Conservation (phyloP, 1,140 invertebrate species). For the Brachystomella parvula region DNA sequence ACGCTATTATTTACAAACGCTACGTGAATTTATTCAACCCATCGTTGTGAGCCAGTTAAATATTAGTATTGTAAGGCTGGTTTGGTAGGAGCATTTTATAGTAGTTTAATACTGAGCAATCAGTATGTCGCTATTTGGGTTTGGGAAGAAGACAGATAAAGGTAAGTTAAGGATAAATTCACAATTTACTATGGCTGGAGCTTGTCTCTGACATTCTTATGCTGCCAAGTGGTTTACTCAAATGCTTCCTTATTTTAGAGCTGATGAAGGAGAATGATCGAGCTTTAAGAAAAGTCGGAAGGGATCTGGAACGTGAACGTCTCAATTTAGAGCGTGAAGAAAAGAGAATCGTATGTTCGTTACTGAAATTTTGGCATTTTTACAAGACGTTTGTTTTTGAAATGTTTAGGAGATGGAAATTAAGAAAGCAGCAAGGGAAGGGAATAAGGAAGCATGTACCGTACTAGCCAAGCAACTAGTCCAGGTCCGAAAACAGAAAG, state of each 20-base stretch:
- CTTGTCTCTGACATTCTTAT: not conserved
- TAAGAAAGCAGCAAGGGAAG: slow-evolving; percentile 74
- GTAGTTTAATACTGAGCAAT: no score
- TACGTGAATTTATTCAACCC: not conserved
- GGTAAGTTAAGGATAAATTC: slow-evolving; percentile 18
- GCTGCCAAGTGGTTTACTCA: not conserved
- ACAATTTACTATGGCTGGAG: not conserved
- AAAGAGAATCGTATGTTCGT: slow-evolving; percentile 64
- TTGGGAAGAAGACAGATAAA: slow-evolving; percentile 38
- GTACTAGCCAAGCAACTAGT: slow-evolving; percentile 83
- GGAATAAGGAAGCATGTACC: slow-evolving; percentile 72
- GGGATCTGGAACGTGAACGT: slow-evolving; percentile 75
- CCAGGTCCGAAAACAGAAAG: slow-evolving; percentile 77
- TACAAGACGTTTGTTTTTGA: slow-evolving; percentile 15
- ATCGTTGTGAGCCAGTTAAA: not conserved
- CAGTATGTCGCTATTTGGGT: slow-evolving; percentile 34
- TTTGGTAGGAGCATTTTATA: not conserved
- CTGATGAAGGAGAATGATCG: slow-evolving; percentile 73
- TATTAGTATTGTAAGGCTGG: not conserved
- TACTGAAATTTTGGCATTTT: slow-evolving; percentile 14
- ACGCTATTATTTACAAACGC: not conserved
- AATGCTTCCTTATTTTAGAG: slow-evolving; percentile 50
- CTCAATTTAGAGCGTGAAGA: slow-evolving; percentile 73
- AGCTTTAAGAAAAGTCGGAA: slow-evolving; percentile 63
- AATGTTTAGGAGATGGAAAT: slow-evolving; percentile 68